Percentiles rank a stretch among this genome's conserved stretches.
These are phyloP conservation scores for Machaerirhynchus nigripectus DNA, from an alignment of 2,113 vertebrate species.

Conservation along the genomic window DNA sequence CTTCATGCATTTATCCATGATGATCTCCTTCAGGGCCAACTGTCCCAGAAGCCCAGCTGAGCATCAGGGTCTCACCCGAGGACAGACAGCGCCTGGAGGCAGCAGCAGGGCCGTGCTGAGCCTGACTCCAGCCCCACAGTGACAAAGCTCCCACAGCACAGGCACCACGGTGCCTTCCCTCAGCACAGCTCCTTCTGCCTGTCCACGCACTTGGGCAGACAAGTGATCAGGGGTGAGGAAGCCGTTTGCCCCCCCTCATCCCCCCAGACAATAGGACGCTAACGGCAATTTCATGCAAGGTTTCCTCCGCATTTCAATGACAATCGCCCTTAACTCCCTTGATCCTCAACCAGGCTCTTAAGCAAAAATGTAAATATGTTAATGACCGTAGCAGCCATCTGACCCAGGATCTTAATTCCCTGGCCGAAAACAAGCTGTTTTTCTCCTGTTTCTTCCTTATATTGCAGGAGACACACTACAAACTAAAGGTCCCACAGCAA, in stretches of 20 bases:
- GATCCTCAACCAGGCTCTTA: constrained; percentile 52
- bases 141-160: background rate
- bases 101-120: background rate
- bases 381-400: constrained; percentile 45
- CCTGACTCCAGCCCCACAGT: background rate
- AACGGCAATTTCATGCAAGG: constrained; percentile 78
- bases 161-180: background rate
- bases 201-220: constrained; percentile 27
- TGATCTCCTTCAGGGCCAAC: background rate
- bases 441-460: background rate
- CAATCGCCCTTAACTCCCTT: constrained; percentile 67
- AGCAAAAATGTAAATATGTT: constrained; percentile 68
- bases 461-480: background rate
- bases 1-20: constrained; percentile 50
- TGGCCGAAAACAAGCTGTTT: background rate
- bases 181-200: background rate
- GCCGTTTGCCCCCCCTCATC: background rate
- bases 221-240: constrained; percentile 12
- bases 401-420: constrained; percentile 39
- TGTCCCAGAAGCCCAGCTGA: background rate
- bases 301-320: constrained; percentile 63
- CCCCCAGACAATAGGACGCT: constrained; percentile 57
- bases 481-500: background rate
- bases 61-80: background rate
- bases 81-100: background rate